These are phyloP conservation scores for Bombus soroeensis DNA, from an alignment of 1,140 invertebrate species.

Conservation along the genomic window DNA sequence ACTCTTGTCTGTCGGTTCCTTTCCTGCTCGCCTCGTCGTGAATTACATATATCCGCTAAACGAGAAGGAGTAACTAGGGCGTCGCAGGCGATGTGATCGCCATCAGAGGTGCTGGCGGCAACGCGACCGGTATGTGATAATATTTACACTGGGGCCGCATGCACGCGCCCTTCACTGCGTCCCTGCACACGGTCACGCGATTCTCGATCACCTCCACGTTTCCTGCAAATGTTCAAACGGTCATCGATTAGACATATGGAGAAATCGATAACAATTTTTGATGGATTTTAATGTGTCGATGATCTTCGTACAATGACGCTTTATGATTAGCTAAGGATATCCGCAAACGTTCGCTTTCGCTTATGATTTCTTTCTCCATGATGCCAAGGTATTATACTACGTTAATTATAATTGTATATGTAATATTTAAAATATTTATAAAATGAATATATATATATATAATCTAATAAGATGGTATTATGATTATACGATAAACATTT, in stretches of 20 bases:
- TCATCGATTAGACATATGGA: not conserved
- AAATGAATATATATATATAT: too few species aligned
- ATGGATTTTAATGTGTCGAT: too few species aligned
- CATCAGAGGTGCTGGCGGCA: constrained; percentile 89
- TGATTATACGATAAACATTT: too few species aligned
- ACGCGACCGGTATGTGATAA: constrained; percentile 94
- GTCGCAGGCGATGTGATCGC: constrained; percentile 83
- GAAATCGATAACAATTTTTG: too few species aligned
- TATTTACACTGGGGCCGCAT: constrained; percentile 95
- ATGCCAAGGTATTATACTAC: too few species aligned
- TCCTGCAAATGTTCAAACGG: constrained; percentile 84
- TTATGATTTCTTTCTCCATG: too few species aligned
- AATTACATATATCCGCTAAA: constrained; percentile 53
- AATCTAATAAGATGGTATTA: too few species aligned
- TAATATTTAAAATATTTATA: too few species aligned
- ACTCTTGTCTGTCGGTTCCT: not conserved
- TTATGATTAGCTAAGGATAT: too few species aligned
- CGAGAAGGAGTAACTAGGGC: constrained; percentile 74
- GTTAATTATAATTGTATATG: too few species aligned
- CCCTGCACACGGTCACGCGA: constrained; percentile 96
- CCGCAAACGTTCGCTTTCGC: too few species aligned
- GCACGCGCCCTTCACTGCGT: constrained; percentile 95
- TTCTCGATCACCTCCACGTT: constrained; percentile 97
- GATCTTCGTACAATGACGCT: too few species aligned
- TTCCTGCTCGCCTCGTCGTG: constrained; percentile 44